Evolutionary conservation across 2,113 vertebrate species (phyloP).

Genomic region (Mormyrus lacerda): DNA sequence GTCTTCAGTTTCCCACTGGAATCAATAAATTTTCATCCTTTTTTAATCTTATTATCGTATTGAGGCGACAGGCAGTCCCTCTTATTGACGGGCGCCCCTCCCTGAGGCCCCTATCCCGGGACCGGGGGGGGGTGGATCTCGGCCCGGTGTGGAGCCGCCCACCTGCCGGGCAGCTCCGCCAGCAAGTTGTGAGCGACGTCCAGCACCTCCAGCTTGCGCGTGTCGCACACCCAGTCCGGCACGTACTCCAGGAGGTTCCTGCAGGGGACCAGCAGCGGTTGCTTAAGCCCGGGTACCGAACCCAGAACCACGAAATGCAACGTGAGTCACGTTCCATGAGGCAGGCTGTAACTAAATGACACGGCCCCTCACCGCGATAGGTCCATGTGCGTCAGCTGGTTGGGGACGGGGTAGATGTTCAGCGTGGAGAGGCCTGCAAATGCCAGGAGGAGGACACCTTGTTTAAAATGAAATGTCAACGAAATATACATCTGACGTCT

Average conservation of each 20-base stretch:
- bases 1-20: neutral
- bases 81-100: neutral
- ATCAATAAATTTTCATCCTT: neutral
- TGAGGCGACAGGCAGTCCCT: neutral
- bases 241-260: constrained; percentile 85
- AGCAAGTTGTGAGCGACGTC: constrained; percentile 81
- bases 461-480: neutral
- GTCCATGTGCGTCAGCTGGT: constrained; percentile 76
- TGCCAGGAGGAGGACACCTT: neutral
- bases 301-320: neutral
- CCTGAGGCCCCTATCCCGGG: neutral
- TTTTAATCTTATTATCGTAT: neutral
- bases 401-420: constrained; percentile 81
- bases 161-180: constrained; percentile 80
- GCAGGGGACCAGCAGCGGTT: constrained; percentile 26
- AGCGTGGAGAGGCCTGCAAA: constrained; percentile 74
- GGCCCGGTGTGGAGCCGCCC: constrained; percentile 11
- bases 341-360: neutral
- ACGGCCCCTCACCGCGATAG: constrained; percentile 77
- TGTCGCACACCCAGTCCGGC: constrained; percentile 89
- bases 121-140: neutral
- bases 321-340: neutral
- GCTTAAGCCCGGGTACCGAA: too few relatives aligned
- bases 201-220: constrained; percentile 86
- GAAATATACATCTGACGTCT: neutral